phyloP scores from a whole-genome alignment of 2,797 vertebrate genomes.

The Eleutherodactylus coqui region DNA sequence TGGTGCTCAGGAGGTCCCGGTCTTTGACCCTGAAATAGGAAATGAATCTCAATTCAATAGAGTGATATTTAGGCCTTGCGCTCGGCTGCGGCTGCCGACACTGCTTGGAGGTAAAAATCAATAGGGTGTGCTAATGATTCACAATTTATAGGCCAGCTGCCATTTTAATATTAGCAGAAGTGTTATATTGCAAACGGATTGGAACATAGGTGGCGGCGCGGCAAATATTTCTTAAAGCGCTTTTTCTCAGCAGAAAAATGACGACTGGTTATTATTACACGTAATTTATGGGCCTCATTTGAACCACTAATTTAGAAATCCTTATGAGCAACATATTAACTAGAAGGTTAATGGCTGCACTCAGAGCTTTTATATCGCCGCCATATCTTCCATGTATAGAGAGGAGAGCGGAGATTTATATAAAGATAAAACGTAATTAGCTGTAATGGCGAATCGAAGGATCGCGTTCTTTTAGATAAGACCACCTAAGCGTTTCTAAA shows the following conservation, averaged over 20 bases:
- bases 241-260: conserved; percentile 73
- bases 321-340: conserved; percentile 78
- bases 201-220: conserved; percentile 73
- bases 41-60: conserved; percentile 99
- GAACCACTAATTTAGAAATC: conserved; percentile 79
- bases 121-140: conserved; percentile 86
- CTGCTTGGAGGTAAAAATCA: conserved; percentile 74
- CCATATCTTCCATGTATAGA: not conserved
- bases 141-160: conserved; percentile 89
- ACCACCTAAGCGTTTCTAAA: conserved; percentile 8
- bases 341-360: conserved; percentile 60
- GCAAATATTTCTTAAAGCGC: conserved; percentile 80
- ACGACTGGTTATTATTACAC: conserved; percentile 77
- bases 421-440: conserved; percentile 17
- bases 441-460: not conserved
- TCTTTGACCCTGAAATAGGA: conserved; percentile 98
- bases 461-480: not conserved
- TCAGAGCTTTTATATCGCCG: conserved; percentile 33
- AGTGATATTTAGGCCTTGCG: conserved; percentile 76
- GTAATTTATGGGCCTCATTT: conserved; percentile 83
- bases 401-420: conserved; percentile 12
- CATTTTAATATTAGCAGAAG: conserved; percentile 90
- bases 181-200: conserved; percentile 76
- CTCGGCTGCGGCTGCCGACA: conserved; percentile 70
- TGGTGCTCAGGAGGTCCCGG: conserved; percentile 80